Base-by-base conservation (phyloP, 2,888 invertebrate species). In the Strigamia transsilvanica region DNA sequence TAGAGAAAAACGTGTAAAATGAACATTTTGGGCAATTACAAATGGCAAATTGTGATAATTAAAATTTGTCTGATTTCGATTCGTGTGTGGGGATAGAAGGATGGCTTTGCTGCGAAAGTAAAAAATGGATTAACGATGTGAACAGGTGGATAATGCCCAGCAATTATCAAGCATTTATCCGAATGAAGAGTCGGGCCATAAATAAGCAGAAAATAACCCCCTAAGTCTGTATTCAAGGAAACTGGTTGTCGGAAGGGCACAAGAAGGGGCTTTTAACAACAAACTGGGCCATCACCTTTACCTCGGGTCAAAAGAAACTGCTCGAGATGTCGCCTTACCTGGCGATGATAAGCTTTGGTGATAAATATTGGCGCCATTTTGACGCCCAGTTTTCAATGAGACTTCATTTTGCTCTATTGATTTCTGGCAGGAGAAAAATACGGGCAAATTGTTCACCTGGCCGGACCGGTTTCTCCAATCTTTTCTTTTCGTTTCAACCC, bases 301-400 rank as follows among this genome's bases (percentile, higher is more conserved):
- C 51, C 32, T 66, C 66, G 15, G 66, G 66, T 66, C 66, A 66
- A 66, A 61, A 32, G 34, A 42, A 79, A 42, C 38, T 27, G 34
- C 21, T 34, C 32, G 42, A 21, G 10, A 79, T 21, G 21, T 41
- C 21, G 38, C 32, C 10, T 2, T 79, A 21, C 34, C 34, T 34
- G 34, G 42, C 34, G 79, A 34, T 34, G 79, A 79, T 79, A 79
- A 79, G 79, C 12, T 38, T 41, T 7, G 79, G 79, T 79, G 32
- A 79, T 79, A 79, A 79, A 79, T 79, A 79, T 79, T 79, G 66
- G 23, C 66, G 41, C 79, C 79, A 79, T 79, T 79, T 79, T 79
- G 79, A 41, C 79, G 38, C 34, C 34, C 34, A 21, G 79, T 66
- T 66, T 66, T 66, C 66, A 66, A 79, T 41, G 42, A 38, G 79